Percentiles rank a stretch among this genome's conserved stretches.
These are phyloP conservation scores for Coptodon bakossiorum DNA, from an alignment of 2,113 vertebrate genomes.

Conservation along the genomic window DNA sequence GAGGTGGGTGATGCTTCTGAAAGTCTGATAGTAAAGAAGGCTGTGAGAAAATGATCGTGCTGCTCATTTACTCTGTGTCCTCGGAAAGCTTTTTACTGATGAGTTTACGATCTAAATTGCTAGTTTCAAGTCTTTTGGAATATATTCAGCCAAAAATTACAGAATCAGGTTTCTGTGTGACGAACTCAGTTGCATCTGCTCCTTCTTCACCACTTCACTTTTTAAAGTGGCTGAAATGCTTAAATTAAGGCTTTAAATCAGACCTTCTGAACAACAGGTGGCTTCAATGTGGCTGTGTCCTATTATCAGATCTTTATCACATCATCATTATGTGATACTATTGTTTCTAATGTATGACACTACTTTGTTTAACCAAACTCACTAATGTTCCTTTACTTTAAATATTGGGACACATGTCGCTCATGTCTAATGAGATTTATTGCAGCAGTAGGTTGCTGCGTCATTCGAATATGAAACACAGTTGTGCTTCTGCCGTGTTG, in stretches of 20 bases:
- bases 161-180: not conserved
- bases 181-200: accelerated
- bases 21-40: not conserved
- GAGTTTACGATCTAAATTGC: not conserved
- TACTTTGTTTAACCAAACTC: not conserved
- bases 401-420: not conserved
- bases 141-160: not conserved
- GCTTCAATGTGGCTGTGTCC: accelerated
- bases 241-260: not conserved
- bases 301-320: not conserved
- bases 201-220: not conserved
- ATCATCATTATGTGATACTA: not conserved
- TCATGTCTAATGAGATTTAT: not conserved
- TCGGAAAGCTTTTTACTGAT: not conserved
- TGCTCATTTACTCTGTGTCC: not conserved
- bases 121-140: not conserved
- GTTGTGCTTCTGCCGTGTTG: not conserved
- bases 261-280: too few relatives aligned
- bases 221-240: not conserved
- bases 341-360: not conserved
- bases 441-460: not conserved
- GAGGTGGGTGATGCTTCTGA: not conserved
- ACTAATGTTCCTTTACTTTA: not conserved
- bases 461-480: not conserved
- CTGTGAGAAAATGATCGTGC: not conserved